These are phyloP conservation scores for Ivindomyrus marchei DNA, from an alignment of 2,113 vertebrate species.

Conservation along the genomic window DNA sequence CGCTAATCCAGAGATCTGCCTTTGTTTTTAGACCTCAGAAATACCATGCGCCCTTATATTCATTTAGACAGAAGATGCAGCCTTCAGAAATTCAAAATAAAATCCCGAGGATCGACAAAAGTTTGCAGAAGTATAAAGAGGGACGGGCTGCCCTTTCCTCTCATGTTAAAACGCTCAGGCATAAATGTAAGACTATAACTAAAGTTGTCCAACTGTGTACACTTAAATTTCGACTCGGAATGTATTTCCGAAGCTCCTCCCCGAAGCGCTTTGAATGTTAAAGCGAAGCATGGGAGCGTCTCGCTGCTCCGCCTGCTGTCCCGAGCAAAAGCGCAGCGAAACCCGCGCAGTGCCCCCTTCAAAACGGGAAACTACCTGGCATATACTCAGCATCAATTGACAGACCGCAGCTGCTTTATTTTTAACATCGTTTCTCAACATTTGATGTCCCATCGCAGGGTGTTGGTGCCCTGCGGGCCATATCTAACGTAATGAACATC, in stretches of 20 bases:
- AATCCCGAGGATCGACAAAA: not conserved
- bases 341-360: no score
- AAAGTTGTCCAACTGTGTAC: constrained; percentile 25
- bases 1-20: constrained; percentile 18
- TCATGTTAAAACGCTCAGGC: constrained; percentile 28
- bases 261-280: constrained; percentile 24
- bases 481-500: not conserved
- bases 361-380: not conserved
- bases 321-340: not conserved
- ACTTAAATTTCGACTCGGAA: constrained; percentile 37
- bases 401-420: not conserved
- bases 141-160: constrained; percentile 9
- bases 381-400: not conserved
- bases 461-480: not conserved
- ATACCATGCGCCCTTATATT: constrained; percentile 10
- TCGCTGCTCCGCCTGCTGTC: constrained; percentile 56
- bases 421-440: not conserved
- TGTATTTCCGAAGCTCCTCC: constrained; percentile 35
- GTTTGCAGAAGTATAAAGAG: not conserved
- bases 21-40: constrained; percentile 47
- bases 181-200: constrained; percentile 11
- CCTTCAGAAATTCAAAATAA: not conserved
- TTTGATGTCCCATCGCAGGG: not conserved
- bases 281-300: constrained; percentile 19
- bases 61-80: not conserved